Evolutionary conservation across 92 coral and sea anemone species (phyloP).

Genomic region (Isaurus tuberculatus): DNA sequence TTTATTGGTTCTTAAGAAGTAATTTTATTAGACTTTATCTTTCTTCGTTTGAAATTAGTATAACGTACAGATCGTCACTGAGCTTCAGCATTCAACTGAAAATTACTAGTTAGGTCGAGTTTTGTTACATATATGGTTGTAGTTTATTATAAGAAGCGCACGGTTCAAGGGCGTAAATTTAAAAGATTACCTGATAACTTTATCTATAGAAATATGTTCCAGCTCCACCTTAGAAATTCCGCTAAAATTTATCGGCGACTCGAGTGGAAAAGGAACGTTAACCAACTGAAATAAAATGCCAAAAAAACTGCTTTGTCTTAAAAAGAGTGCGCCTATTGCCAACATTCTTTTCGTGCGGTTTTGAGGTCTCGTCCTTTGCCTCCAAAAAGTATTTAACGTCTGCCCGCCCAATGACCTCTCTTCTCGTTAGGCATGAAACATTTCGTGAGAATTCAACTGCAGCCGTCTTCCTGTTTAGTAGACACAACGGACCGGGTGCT

Average conservation of each 20-base stretch:
- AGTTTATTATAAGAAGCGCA: too few species aligned
- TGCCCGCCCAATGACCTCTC: conserved; percentile 37
- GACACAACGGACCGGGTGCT: conserved; percentile 50
- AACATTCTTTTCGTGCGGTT: conserved; percentile 10
- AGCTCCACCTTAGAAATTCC: not conserved
- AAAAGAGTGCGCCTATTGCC: not conserved
- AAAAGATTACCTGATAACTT: not conserved
- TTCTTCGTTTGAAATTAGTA: too few species aligned
- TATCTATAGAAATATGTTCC: not conserved
- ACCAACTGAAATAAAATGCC: not conserved
- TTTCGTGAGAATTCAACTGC: conserved; percentile 22
- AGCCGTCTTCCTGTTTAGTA: conserved; percentile 28
- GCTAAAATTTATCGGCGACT: not conserved
- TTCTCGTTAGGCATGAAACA: conserved; percentile 24
- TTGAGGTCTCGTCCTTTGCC: not conserved
- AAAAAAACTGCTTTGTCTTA: not conserved
- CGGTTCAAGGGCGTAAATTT: conserved; percentile 24
- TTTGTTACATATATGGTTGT: too few species aligned
- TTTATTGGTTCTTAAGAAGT: too few species aligned
- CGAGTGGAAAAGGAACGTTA: not conserved
- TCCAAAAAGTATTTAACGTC: conserved; percentile 8
- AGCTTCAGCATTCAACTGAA: too few species aligned
- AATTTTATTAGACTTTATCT: too few species aligned
- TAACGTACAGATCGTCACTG: too few species aligned
- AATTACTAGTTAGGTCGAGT: too few species aligned